Conservation (phyloP, 2,888 invertebrate species). For the Stomorhina lunata region DNA sequence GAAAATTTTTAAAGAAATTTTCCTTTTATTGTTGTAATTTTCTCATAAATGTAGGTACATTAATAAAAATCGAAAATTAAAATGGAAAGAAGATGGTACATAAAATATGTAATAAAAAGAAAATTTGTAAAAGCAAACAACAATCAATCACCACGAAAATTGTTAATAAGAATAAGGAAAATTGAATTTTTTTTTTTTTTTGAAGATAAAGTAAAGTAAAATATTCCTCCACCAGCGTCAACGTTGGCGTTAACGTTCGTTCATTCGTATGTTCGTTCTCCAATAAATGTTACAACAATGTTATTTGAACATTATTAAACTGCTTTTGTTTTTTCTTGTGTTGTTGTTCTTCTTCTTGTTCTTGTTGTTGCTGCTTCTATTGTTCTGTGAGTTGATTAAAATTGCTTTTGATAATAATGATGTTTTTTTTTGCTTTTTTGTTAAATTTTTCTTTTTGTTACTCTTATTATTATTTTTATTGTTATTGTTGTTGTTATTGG, state of each 20-base stretch:
- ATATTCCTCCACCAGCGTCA: slow-evolving; percentile 30
- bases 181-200: slow-evolving; percentile 18
- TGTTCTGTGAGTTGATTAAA: slow-evolving; percentile 13
- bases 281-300: slow-evolving; percentile 47
- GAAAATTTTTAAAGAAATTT: background rate
- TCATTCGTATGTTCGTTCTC: no score
- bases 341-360: background rate
- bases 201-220: no score
- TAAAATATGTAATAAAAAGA: background rate
- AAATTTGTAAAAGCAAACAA: slow-evolving; percentile 20
- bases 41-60: background rate
- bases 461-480: slow-evolving; percentile 25
- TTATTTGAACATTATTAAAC: slow-evolving; percentile 47
- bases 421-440: slow-evolving; percentile 10
- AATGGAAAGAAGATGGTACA: background rate
- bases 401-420: slow-evolving; percentile 23
- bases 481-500: slow-evolving; percentile 15
- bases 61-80: background rate
- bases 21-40: background rate
- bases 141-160: slow-evolving; percentile 39
- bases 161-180: slow-evolving; percentile 40
- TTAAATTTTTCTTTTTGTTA: no score
- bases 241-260: slow-evolving; percentile 38
- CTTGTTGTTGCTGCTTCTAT: background rate
- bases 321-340: slow-evolving; percentile 4